Percentiles rank a stretch among this genome's conserved stretches.
Conservation (phyloP, 2,797 vertebrate genomes). For the Neostethus bicornis region DNA sequence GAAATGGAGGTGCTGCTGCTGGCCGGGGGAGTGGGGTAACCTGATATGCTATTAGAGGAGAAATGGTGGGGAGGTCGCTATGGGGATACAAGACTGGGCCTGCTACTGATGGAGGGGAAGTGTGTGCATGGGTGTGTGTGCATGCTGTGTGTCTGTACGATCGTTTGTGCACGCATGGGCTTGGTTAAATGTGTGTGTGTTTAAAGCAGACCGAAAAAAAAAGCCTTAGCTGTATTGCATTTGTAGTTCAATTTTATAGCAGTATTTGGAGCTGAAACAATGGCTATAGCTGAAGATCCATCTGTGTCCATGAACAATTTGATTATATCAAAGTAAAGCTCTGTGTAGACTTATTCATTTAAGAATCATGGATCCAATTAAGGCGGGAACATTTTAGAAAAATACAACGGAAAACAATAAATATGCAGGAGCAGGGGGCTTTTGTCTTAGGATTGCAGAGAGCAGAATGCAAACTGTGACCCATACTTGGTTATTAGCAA, state of each 20-base stretch:
- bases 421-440: neutral
- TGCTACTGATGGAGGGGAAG: conserved; percentile 65
- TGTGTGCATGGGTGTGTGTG: conserved; percentile 25
- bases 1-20: conserved; percentile 75
- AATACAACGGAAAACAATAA: neutral
- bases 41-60: conserved; percentile 80
- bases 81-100: conserved; percentile 59
- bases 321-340: neutral
- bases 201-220: neutral
- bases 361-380: conserved; percentile 1
- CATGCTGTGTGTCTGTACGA: conserved; percentile 2
- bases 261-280: conserved; percentile 23
- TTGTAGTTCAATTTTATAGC: conserved; percentile 26
- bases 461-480: neutral
- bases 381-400: neutral
- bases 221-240: conserved; percentile 9
- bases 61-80: conserved; percentile 36
- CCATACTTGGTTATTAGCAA: neutral
- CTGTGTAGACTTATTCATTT: neutral
- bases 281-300: neutral
- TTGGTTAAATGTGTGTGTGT: neutral
- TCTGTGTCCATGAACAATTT: neutral
- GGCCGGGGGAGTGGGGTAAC: conserved; percentile 71
- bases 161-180: neutral
- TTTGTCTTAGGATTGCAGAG: neutral